phyloP scores from a whole-genome alignment of 2,113 vertebrate species.

The Brachypteracias leptosomus region DNA sequence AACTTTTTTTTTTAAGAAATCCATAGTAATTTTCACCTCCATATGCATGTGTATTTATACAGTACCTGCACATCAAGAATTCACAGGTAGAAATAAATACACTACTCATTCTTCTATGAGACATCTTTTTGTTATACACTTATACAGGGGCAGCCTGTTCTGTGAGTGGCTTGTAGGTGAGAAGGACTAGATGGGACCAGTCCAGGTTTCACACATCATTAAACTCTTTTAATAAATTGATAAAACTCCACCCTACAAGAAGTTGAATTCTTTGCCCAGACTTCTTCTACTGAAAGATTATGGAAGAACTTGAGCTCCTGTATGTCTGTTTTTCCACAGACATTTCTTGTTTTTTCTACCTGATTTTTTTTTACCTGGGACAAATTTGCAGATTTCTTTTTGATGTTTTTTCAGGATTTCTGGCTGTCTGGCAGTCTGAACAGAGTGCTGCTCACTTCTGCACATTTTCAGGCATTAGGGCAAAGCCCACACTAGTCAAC shows the following conservation, averaged over 20 bases:
- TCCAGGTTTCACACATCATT: constrained; percentile 51
- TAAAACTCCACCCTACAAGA: constrained; percentile 22
- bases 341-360: constrained; percentile 17
- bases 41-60: neutral
- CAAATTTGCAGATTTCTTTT: constrained; percentile 12
- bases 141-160: neutral
- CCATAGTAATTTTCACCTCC: neutral
- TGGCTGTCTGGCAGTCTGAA: neutral
- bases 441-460: neutral
- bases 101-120: neutral
- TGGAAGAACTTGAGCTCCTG: constrained; percentile 12
- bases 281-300: neutral
- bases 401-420: neutral
- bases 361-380: neutral
- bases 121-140: neutral
- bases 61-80: neutral
- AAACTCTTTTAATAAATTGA: constrained; percentile 32
- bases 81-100: neutral
- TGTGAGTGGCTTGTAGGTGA: neutral
- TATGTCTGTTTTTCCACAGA: constrained; percentile 36
- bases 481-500: neutral
- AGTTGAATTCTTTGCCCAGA: constrained; percentile 1
- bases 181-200: neutral
- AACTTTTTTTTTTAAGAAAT: neutral
- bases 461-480: neutral